Evolutionary conservation across 1,140 invertebrate genomes (phyloP), one percentile per base, ranked within the genome.

Genomic region (Caenorhabditis tropicalis): DNA sequence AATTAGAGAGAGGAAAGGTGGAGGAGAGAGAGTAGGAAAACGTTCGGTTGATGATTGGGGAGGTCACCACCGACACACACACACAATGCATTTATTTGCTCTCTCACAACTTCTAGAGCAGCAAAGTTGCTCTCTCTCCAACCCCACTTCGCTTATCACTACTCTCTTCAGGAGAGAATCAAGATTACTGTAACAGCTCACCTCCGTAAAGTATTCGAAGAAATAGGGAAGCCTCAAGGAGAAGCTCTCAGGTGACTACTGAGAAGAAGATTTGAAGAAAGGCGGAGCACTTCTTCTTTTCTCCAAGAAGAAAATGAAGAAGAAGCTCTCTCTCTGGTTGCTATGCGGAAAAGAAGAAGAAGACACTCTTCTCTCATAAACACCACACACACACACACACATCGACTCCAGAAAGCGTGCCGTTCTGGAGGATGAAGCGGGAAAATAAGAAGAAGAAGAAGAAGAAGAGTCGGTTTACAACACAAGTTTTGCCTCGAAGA

Each of bases 241-340:
- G 53, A 56, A 27, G 49, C 49, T 19, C 65, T 74, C 65, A 74
- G 65, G 65, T 74, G 65, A 74, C 65, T 21, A 24, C 36, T 21
- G 29, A 65, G 36, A 74, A 74, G 65, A 74, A 56, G 53, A 56
- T 56, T 74, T 43, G 16, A n/a, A 24, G 36, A 74, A 74, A 65
- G 33, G 58, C 29, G 65, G 36, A 74, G 65, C 36, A 46, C 65
- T 74, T 43, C 65, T 39, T 43, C 65, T 27, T 39, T 29, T 46
- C 53, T 29, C 31, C 29, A 9, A 6, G n/a, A 46, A 46, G 31
- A 74, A 24, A 31, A 43, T 43, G 36, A 74, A 27, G 53, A 24
- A 74, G 65, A 74, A 74, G 65, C 65, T 74, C 24, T 74, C 65
- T 74, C 24, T 74, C 65, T 74, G 65, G 65, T 74, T 74, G 65